These are phyloP conservation scores for Eustalomyia histrio DNA, from an alignment of 2,888 invertebrate genomes.

Conservation along the genomic window DNA sequence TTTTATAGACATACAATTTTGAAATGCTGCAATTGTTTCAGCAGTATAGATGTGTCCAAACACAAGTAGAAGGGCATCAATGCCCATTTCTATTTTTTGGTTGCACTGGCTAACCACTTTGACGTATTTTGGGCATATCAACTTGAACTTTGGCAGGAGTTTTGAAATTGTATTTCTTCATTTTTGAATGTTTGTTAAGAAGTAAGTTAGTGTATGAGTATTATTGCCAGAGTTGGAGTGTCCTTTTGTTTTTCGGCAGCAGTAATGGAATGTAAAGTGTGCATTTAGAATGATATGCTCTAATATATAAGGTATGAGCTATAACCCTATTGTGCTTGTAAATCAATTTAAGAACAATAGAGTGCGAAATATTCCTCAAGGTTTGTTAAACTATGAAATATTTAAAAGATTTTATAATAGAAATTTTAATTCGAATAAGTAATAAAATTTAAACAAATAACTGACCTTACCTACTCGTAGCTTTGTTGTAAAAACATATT, in stretches of 20 bases:
- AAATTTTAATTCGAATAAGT: slow-evolving; percentile 39
- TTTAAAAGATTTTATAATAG: slow-evolving; percentile 29
- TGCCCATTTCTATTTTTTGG: slow-evolving; percentile 32
- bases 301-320: slow-evolving; percentile 2
- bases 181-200: slow-evolving; percentile 33
- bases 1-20: slow-evolving; percentile 10
- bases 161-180: slow-evolving; percentile 37
- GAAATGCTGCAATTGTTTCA: slow-evolving; percentile 51
- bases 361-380: slow-evolving; percentile 66
- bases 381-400: slow-evolving; percentile 41
- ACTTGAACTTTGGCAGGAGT: slow-evolving; percentile 42
- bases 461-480: slow-evolving; percentile 44
- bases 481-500: background rate
- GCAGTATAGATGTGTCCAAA: background rate
- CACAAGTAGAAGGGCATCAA: slow-evolving; percentile 23
- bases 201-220: background rate
- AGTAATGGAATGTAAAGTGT: slow-evolving; percentile 25
- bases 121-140: slow-evolving; percentile 64
- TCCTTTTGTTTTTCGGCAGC: slow-evolving; percentile 44
- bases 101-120: slow-evolving; percentile 66
- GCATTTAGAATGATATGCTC: slow-evolving; percentile 45
- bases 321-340: slow-evolving; percentile 37
- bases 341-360: slow-evolving; percentile 50
- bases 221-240: slow-evolving; percentile 23
- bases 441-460: slow-evolving; percentile 7